Evolutionary conservation across 2,797 vertebrate genomes (phyloP), one percentile per base, ranked within the genome.

Genomic region (Tarsius wallacei): DNA sequence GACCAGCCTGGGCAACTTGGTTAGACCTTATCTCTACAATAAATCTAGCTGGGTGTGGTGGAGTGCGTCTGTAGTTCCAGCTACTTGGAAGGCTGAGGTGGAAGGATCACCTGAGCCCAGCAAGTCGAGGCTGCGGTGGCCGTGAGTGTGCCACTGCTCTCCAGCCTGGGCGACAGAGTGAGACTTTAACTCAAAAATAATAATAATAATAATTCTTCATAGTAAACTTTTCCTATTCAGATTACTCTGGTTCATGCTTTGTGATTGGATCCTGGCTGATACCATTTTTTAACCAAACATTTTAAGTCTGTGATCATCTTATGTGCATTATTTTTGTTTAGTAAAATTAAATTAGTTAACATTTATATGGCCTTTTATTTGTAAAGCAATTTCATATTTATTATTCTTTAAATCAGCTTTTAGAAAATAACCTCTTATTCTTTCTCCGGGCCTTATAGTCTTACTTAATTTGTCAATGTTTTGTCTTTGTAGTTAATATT

Each of bases 261-360:
- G 36, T 68, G 82, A 68, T 61, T 68, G 36, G 42, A 90, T 53
- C 19, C 51, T 51, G 47, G 81, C 49, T 49, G 22, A 74, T 24
- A 87, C 13, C 9, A 66, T 51, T 74, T 87, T 63, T 91, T 66
- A 78, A 70, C 19, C 15, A 57, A 61, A 64, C n/a, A 1, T 55
- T 86, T 76, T 36, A 68, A 93, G 19, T 86, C 61, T 13, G 6
- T 21, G 55, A 22, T 81, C 68, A 95, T 81, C 93, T 81, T 76
- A 63, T 63, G 9, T 70, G n/a, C 12, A 24, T 71, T 93, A 17
- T 80, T 93, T 81, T 90, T 93, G 33, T 68, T 90, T 71, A 87
- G 68, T 90, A 63, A 90, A 68, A 28, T 81, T 74, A 95, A 93
- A 81, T 93, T 76, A 93, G 51, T 53, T 90, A 57, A 63, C 26